Evolutionary conservation across 2,113 vertebrate genomes (phyloP).

Genomic region (Campylorhamphus procurvoides): DNA sequence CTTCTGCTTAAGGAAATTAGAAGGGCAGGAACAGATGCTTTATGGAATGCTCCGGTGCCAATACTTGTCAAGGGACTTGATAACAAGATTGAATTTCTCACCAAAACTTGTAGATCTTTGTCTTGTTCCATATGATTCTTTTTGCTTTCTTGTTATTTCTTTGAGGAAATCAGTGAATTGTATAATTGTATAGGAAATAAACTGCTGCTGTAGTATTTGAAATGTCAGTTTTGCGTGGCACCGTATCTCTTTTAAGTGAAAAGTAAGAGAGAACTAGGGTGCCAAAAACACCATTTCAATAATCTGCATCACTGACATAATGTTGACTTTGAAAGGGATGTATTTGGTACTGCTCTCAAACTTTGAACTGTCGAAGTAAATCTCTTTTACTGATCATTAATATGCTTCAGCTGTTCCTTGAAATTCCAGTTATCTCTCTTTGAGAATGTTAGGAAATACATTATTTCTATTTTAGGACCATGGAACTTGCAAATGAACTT

Average conservation of each 20-base stretch:
- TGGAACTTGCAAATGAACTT: not conserved
- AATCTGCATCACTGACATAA: not conserved
- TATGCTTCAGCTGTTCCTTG: constrained; percentile 51
- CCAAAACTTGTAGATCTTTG: not conserved
- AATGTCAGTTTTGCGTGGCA: not conserved
- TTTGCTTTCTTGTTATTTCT: not conserved
- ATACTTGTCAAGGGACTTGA: not conserved
- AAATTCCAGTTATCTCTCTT: constrained; percentile 41
- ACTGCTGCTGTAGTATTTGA: not conserved
- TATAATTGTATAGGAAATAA: not conserved
- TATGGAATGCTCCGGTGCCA: not conserved
- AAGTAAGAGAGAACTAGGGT: not conserved
- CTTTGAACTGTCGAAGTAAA: constrained; percentile 35
- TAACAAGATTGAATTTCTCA: not conserved
- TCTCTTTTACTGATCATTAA: constrained; percentile 45
- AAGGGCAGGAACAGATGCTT: not conserved
- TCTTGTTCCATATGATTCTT: not conserved
- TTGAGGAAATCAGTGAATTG: not conserved
- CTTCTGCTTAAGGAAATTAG: not conserved
- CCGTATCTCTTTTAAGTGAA: not conserved
- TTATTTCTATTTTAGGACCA: not conserved
- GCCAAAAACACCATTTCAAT: not conserved
- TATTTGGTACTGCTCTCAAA: not conserved
- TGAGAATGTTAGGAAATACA: not conserved
- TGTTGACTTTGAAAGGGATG: not conserved